These are phyloP conservation scores for Clivina fossor DNA, from an alignment of 2,888 invertebrate species.

Conservation along the genomic window DNA sequence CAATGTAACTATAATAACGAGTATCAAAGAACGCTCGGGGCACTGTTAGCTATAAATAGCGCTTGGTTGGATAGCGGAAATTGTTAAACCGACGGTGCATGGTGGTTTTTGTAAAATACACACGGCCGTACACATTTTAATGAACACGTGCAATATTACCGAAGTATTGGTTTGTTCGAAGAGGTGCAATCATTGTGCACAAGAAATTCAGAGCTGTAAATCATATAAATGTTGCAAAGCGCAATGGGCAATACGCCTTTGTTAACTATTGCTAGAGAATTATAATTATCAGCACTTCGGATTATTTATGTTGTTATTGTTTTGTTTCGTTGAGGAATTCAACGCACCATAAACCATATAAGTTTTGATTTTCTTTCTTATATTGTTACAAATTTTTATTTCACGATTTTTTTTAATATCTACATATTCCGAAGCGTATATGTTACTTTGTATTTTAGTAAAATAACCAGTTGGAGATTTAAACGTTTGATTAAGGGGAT, in stretches of 20 bases:
- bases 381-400: too few relatives aligned
- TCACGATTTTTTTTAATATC: too few relatives aligned
- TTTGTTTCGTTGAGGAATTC: too few relatives aligned
- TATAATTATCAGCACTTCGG: constrained; percentile 12
- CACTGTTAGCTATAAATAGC: constrained; percentile 22
- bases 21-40: constrained; percentile 21
- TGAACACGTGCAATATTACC: too few relatives aligned
- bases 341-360: too few relatives aligned
- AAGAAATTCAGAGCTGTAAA: constrained; percentile 21
- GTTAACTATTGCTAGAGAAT: constrained; percentile 21
- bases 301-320: constrained; percentile 19
- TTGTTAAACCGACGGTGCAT: constrained; percentile 3
- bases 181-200: too few relatives aligned
- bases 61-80: constrained; percentile 26
- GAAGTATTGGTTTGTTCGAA: background rate
- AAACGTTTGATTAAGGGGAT: too few relatives aligned
- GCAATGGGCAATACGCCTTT: constrained; percentile 5
- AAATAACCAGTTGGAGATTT: too few relatives aligned
- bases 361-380: too few relatives aligned
- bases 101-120: background rate
- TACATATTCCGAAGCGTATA: too few relatives aligned
- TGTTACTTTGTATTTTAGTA: too few relatives aligned
- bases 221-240: constrained; percentile 25
- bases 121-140: background rate
- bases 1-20: constrained; percentile 16